Percentiles rank a stretch among this genome's conserved stretches.
Evolutionary conservation across 2,888 invertebrate genomes (phyloP).

Genomic region (Heliothis peltigera): DNA sequence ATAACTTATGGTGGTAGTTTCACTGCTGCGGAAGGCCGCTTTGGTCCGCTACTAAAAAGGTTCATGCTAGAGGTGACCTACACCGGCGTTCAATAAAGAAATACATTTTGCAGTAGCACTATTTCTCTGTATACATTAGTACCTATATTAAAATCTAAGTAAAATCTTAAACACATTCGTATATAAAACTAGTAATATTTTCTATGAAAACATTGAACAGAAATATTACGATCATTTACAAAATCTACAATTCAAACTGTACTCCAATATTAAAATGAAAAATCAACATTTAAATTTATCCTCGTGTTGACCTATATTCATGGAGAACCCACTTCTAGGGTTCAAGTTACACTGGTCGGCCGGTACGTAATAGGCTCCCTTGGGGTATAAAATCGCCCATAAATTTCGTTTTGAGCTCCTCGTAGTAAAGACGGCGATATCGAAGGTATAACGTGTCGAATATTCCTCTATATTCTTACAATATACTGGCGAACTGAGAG

Average conservation of each 20-base stretch:
- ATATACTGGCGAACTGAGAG: conserved; percentile 45
- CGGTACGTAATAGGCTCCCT: conserved; percentile 78
- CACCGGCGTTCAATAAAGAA: neutral
- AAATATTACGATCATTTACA: conserved; percentile 24
- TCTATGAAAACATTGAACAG: conserved; percentile 10
- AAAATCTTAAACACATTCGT: too few species aligned
- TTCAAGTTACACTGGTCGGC: conserved; percentile 63
- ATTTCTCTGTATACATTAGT: too few species aligned
- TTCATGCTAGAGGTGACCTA: neutral
- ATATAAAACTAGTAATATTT: too few species aligned
- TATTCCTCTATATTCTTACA: conserved; percentile 49
- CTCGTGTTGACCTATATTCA: conserved; percentile 55
- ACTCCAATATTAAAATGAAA: conserved; percentile 60
- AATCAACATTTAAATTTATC: conserved; percentile 62
- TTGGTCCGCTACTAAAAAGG: conserved; percentile 2
- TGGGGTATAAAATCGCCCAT: conserved; percentile 81
- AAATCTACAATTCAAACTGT: conserved; percentile 45
- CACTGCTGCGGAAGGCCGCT: neutral
- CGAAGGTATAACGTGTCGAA: conserved; percentile 62
- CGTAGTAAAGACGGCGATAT: conserved; percentile 62
- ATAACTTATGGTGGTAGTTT: neutral
- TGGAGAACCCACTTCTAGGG: conserved; percentile 52
- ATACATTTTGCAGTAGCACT: neutral
- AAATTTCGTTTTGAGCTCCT: conserved; percentile 80
- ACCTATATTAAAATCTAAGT: too few species aligned